phyloP scores from a whole-genome alignment of 23 tunicate species.

The Oikopleura vanhoeffeni region DNA sequence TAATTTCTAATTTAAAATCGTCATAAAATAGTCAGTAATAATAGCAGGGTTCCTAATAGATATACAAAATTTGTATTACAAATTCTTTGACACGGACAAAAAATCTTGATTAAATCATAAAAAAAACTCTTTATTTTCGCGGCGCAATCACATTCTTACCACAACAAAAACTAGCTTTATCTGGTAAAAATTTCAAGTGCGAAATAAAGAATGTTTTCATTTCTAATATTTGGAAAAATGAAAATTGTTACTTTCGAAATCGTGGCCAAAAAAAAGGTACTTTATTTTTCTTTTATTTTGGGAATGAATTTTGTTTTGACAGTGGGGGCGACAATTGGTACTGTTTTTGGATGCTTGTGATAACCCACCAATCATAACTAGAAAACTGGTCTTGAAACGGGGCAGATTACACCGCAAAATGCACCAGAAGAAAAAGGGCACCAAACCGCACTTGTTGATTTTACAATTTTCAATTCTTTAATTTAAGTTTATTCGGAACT shows the following conservation, averaged over 20 bases:
- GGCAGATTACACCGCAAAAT: not conserved
- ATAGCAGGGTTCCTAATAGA: too few species aligned
- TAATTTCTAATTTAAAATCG: too few species aligned
- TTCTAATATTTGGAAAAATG: not conserved
- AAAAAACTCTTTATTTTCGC: too few species aligned
- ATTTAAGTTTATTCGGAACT: too few species aligned
- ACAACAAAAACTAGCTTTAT: not conserved
- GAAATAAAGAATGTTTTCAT: not conserved
- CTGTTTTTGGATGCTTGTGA: conserved; percentile 16
- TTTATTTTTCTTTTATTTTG: not conserved
- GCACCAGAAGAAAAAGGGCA: not conserved
- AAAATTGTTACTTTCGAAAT: not conserved
- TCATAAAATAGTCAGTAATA: too few species aligned
- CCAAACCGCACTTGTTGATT: not conserved
- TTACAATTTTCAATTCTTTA: not conserved
- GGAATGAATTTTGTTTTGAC: not conserved
- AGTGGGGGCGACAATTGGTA: conserved; percentile 10
- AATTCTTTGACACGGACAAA: too few species aligned
- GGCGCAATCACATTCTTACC: not conserved
- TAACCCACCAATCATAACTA: conserved; percentile 12
- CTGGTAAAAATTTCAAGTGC: not conserved
- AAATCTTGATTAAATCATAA: too few species aligned
- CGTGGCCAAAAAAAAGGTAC: not conserved
- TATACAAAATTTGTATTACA: too few species aligned
- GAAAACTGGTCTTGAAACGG: not conserved